A percentile compares a stretch with the other conserved stretches of the same genome.
These are phyloP conservation scores for Cataglyphis hispanica DNA, from an alignment of 1,140 invertebrate species.

Conservation along the genomic window DNA sequence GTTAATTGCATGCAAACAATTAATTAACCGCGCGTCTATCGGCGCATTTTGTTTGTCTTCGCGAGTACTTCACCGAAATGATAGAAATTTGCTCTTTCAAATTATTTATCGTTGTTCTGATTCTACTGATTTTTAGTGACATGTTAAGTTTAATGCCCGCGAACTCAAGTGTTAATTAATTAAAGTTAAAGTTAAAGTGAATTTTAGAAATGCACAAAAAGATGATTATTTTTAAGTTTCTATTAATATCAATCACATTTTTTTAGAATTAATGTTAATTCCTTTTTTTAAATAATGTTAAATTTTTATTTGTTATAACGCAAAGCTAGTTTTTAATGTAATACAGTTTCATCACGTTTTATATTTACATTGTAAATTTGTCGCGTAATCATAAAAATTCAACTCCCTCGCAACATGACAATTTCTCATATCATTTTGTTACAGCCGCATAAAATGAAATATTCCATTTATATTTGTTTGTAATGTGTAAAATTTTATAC, in stretches of 20 bases:
- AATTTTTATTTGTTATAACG: neutral
- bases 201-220: constrained; percentile 19
- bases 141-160: neutral
- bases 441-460: constrained; percentile 18
- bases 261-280: neutral
- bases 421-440: neutral
- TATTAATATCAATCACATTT: neutral
- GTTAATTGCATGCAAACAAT: constrained; percentile 61
- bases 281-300: constrained; percentile 1
- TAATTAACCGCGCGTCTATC: constrained; percentile 52
- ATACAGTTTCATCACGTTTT: neutral
- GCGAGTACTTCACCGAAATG: constrained; percentile 4
- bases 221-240: neutral
- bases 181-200: neutral
- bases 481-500: neutral
- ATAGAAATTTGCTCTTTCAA: neutral
- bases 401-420: neutral
- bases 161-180: constrained; percentile 12
- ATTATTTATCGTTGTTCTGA: constrained; percentile 36
- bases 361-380: neutral
- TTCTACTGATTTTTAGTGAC: constrained; percentile 11
- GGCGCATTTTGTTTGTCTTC: constrained; percentile 50
- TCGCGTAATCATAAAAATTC: neutral
- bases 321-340: neutral
- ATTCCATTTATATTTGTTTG: constrained; percentile 21